Evolutionary conservation across 2,113 vertebrate species (phyloP), one percentile per base, ranked within the genome.

Genomic region (Spheniscus mendiculus): DNA sequence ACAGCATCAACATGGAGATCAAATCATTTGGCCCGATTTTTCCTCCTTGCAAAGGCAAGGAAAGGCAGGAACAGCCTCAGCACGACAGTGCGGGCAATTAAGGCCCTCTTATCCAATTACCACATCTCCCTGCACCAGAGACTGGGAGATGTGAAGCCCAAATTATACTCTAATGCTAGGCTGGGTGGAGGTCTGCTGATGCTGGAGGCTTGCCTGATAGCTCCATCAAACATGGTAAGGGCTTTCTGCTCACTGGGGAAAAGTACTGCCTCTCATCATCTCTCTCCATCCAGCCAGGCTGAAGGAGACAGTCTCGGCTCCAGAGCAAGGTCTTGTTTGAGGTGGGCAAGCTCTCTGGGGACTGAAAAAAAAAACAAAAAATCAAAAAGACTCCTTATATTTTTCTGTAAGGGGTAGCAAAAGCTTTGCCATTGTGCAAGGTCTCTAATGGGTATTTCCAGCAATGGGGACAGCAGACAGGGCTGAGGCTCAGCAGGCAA

Each of bases 11-110:
- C 36, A 17, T 1, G 1, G 47, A 19, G 26, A n/a, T 11, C 3
- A 4, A 16, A 14, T 27, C 30, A 8, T 29, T 52, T 11, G 42
- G n/a, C 49, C 13, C 5, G 0, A 4, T 34, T 26, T 20, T 59
- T 32, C 77, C 69, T 92, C 84, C 77, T 47, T 27, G 83, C 62
- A 38, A 90, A 81, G 80, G 52, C 34, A 15, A 42, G 59, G 65
- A 40, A 17, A 38, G 53, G 71, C 86, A 89, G 81, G 79, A 90
- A 13, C 74, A 71, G 67, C 40, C 69, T 1, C 40, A 58, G 44
- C 56, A 9, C 3, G 2, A 71, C 67, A 67, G 23, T 1, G 20
- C 0, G 32, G 15, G 45, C 74, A 83, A 61, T 93, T 65, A 89
- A 85, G 38, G 12, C 42, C 30, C 40, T 44, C 47, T 87, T 34